These are phyloP conservation scores for Bryconaethiops microstoma DNA, from an alignment of 2,797 vertebrate genomes.

Conservation along the genomic window DNA sequence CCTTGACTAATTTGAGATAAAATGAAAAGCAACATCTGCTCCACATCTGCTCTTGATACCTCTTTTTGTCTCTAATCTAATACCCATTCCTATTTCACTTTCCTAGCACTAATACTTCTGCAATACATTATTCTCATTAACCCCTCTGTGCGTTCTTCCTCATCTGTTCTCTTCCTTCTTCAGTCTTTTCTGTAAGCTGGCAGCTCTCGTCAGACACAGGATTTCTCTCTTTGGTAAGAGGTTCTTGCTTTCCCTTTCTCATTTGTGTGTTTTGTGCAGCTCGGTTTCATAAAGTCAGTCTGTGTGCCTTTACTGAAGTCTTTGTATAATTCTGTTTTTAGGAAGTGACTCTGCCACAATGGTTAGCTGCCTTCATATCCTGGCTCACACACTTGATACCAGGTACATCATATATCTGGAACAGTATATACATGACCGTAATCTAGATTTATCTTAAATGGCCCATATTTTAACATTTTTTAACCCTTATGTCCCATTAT, in stretches of 20 bases:
- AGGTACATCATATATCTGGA: conserved; percentile 73
- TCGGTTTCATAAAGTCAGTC: neutral
- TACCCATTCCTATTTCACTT: neutral
- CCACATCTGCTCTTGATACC: neutral
- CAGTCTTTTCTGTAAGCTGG: conserved; percentile 99
- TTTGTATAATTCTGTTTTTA: conserved; percentile 57
- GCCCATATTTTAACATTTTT: neutral
- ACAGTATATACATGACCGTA: neutral
- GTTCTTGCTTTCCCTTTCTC: conserved; percentile 50
- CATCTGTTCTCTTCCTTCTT: conserved; percentile 50
- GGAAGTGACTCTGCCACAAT: conserved; percentile 95
- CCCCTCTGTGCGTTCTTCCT: conserved; percentile 46
- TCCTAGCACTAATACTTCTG: conserved; percentile 1
- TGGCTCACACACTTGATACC: conserved; percentile 97
- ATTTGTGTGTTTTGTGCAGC: conserved; percentile 14
- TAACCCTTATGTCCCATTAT: no score
- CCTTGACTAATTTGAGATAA: neutral
- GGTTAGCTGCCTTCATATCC: conserved; percentile 98
- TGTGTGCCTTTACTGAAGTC: neutral
- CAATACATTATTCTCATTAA: conserved; percentile 53
- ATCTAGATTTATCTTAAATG: no score
- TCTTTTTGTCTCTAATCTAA: neutral
- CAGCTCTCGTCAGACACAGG: conserved; percentile 99
- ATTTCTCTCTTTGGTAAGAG: conserved; percentile 98
- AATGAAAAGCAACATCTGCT: neutral